These are phyloP conservation scores for Myoxocephalus aenaeus DNA, from an alignment of 2,797 vertebrate species.

Conservation along the genomic window DNA sequence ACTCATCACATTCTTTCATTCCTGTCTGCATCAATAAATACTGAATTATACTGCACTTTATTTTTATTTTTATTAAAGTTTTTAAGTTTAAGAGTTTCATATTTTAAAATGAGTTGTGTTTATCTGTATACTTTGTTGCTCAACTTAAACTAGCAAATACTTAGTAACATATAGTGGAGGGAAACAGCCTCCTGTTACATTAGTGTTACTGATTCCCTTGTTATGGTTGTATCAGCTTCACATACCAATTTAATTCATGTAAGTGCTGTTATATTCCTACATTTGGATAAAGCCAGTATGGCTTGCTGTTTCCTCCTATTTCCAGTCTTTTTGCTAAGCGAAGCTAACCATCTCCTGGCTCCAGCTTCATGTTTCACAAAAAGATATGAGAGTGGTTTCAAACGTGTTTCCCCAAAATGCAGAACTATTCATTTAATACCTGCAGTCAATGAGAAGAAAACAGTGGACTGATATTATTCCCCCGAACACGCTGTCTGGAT, in stretches of 20 bases:
- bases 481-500: constrained; percentile 32
- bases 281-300: neutral
- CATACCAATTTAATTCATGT: neutral
- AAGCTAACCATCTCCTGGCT: neutral
- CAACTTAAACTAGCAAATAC: neutral
- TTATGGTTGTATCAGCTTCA: neutral
- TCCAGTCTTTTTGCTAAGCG: neutral
- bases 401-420: neutral
- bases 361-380: neutral
- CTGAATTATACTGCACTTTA: neutral
- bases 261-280: neutral
- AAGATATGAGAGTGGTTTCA: neutral
- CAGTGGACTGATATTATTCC: constrained; percentile 8
- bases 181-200: neutral
- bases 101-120: neutral
- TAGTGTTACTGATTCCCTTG: neutral
- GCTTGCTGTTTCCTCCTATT: neutral
- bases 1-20: constrained; percentile 6
- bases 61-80: neutral
- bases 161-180: neutral
- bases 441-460: constrained; percentile 3
- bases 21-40: neutral
- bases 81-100: neutral
- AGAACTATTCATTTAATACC: constrained; percentile 7
- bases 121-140: neutral